Conservation (phyloP, 2,797 vertebrate species). For the Ataeniobius toweri region DNA sequence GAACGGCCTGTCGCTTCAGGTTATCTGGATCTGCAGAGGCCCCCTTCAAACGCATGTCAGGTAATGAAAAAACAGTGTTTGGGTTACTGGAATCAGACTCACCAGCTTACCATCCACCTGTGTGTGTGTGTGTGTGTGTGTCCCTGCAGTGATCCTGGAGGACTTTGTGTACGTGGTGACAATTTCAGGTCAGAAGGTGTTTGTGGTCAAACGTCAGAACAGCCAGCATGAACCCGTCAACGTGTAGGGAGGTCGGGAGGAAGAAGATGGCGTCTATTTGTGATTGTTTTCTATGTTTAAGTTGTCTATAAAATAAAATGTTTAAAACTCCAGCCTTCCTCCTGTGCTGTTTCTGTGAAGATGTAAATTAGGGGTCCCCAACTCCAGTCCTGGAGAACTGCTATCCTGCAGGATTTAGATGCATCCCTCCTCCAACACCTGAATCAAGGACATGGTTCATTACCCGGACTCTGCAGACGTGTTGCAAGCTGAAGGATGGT, state of each 20-base stretch:
- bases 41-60: slow-evolving; percentile 89
- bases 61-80: slow-evolving; percentile 53
- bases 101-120: not conserved
- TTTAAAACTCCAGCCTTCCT: not conserved
- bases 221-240: slow-evolving; percentile 84
- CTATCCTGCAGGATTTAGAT: too few relatives aligned
- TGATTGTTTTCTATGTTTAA: not conserved
- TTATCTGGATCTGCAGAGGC: slow-evolving; percentile 78
- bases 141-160: slow-evolving; percentile 86
- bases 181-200: slow-evolving; percentile 90
- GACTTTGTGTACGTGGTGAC: slow-evolving; percentile 89
- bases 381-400: too few relatives aligned
- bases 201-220: slow-evolving; percentile 92
- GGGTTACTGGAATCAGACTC: not conserved
- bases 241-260: slow-evolving; percentile 33
- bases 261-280: not conserved
- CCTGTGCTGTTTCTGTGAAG: not conserved
- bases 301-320: slow-evolving; percentile 18
- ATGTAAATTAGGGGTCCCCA: not conserved
- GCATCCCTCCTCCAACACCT: too few relatives aligned
- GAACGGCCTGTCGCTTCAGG: slow-evolving; percentile 85
- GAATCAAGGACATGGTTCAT: too few relatives aligned
- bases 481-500: too few relatives aligned
- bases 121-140: not conserved
- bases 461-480: too few relatives aligned